Evolutionary conservation across 2,113 vertebrate species (phyloP).

Genomic region (Hymenochirus boettgeri): DNA sequence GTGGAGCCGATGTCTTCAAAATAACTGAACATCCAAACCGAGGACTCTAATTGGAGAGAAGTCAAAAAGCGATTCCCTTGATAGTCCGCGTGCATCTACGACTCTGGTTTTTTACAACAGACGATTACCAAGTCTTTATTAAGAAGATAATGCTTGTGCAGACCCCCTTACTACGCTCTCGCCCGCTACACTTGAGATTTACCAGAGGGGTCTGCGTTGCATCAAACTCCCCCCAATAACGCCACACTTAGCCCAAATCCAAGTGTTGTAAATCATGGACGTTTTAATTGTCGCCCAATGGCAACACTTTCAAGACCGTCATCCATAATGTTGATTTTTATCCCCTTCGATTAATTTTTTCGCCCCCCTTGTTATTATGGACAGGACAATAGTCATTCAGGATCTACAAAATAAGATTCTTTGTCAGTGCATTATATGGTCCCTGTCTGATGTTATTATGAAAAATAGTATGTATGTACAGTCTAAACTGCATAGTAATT

Average conservation of each 20-base stretch:
- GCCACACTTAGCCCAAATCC: conserved; percentile 42
- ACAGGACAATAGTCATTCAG: too few species aligned
- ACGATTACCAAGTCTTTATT: conserved; percentile 65
- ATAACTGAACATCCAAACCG: conserved; percentile 66
- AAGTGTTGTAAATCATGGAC: conserved; percentile 62
- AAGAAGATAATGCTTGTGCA: conserved; percentile 60
- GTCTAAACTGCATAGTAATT: conserved; percentile 54
- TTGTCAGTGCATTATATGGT: conserved; percentile 48
- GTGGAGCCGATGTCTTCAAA: conserved; percentile 92
- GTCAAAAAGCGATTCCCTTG: conserved; percentile 47
- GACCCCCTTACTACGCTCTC: conserved; percentile 54
- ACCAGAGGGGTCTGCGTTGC: background rate
- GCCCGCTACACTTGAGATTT: conserved; percentile 51
- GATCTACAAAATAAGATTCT: conserved; percentile 42
- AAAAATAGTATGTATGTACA: conserved; percentile 64
- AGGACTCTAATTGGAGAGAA: conserved; percentile 51
- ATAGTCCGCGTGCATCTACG: conserved; percentile 40
- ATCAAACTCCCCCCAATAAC: background rate
- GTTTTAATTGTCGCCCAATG: conserved; percentile 55
- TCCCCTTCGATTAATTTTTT: too few species aligned
- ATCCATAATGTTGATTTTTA: conserved; percentile 59
- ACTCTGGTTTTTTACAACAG: conserved; percentile 58
- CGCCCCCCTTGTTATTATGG: too few species aligned
- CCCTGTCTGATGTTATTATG: conserved; percentile 57
- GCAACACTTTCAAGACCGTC: conserved; percentile 54